A percentile compares a stretch with the other conserved stretches of the same genome.
Evolutionary conservation across 2,113 vertebrate species (phyloP).

Genomic region (Pycnonotus jocosus): DNA sequence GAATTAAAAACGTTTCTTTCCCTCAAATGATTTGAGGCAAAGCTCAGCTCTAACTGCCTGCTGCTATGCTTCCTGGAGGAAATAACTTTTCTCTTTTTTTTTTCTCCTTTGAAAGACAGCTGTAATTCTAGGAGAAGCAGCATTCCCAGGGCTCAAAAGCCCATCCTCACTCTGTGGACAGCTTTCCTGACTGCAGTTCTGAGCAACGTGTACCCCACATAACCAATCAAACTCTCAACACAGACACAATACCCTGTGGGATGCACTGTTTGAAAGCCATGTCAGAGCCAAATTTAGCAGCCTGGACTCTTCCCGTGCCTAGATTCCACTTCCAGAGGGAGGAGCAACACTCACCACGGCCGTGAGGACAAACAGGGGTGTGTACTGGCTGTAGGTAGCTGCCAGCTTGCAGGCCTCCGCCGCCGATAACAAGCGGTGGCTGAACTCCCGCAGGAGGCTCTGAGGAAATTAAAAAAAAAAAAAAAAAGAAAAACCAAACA

Average conservation of each 20-base stretch:
- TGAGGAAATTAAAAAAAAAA: neutral
- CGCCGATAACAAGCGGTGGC: slow-evolving; percentile 83
- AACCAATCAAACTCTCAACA: neutral
- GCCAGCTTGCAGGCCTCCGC: slow-evolving; percentile 88
- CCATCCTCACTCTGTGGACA: neutral
- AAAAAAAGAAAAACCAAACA: neutral
- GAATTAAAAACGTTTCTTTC: neutral
- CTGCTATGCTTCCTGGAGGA: neutral
- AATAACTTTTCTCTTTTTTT: neutral
- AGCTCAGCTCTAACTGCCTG: neutral
- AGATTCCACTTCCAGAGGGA: neutral
- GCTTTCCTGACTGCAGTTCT: neutral
- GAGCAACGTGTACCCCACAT: accelerated
- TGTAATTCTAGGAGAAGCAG: neutral
- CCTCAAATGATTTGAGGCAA: neutral
- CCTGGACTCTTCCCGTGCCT: neutral
- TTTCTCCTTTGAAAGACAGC: neutral
- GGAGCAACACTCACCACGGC: slow-evolving; percentile 76
- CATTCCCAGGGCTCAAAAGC: neutral
- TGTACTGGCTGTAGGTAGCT: slow-evolving; percentile 85
- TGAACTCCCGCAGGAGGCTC: slow-evolving; percentile 73
- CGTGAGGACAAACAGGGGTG: slow-evolving; percentile 87
- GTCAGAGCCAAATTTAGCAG: neutral
- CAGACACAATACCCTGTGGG: neutral
- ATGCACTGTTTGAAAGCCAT: neutral